Evolutionary conservation across 2,888 invertebrate species (phyloP), one percentile per base, ranked within the genome.

Genomic region (Pollenia amentaria): DNA sequence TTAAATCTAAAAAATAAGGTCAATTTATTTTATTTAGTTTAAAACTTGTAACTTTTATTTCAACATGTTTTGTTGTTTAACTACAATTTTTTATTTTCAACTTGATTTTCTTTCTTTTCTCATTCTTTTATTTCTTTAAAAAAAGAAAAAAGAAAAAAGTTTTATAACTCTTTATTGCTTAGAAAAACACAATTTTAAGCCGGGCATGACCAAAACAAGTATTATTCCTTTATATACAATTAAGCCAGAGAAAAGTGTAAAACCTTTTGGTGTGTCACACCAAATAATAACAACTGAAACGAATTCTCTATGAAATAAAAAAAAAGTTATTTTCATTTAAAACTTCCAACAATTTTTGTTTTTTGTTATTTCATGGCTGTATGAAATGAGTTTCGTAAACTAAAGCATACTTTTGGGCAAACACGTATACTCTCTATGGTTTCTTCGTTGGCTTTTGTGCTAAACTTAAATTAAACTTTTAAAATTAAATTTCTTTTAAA

Each of bases 91-190:
- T 64, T 38, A 57, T 72, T 48, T 57, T 48, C 46, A 18, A 44
- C n/a, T 11, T 29, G 29, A 38, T 67, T 77, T 67, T 16, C 65
- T 67, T 55, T 42, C 9, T 67, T 78, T 67, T 69, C n/a, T 46
- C 0, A 6, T 11, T 1, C 14, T 62, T 16, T 75, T 73, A 16
- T 55, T 53, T 46, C 44, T 6, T 72, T 29, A 44, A 44, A 69
- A 18, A 38, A 1, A 2, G 2, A 21, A 21, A 29, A 29, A 29
- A 29, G 6, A 3, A 29, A 57, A 14, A 65, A 73, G 16, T 73
- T 64, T 73, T 67, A 67, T 48, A 73, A 73, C 57, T 81, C 65
- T 42, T 82, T 76, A 82, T 82, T 76, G 81, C 60, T 60, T 67
- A 60, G 67, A 67, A 53, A 75, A 42, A 16, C 18, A 14, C 4